These are phyloP conservation scores for Actinia tenebrosa DNA, from an alignment of 64 coral and sea anemone species.

Conservation along the genomic window DNA sequence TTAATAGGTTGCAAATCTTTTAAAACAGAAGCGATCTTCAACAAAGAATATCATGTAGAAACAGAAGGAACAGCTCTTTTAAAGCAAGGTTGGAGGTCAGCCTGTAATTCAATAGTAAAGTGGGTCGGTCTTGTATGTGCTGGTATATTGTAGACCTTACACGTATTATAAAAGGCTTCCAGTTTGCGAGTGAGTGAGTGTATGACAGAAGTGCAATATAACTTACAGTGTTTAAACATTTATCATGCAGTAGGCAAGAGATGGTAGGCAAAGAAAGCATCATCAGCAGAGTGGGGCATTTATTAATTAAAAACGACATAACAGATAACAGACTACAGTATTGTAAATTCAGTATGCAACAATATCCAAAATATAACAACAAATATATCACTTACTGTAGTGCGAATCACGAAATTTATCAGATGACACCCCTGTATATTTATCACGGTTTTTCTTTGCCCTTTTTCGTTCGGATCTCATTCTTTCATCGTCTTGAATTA, in stretches of 20 bases:
- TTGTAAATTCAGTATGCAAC: neutral
- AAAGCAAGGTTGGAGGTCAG: neutral
- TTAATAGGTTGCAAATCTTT: neutral
- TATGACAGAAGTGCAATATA: neutral
- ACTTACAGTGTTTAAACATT: neutral
- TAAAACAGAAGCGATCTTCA: neutral
- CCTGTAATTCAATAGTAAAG: neutral
- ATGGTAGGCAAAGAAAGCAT: too few relatives aligned
- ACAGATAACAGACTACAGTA: neutral
- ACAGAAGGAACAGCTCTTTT: neutral
- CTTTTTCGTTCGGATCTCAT: slow-evolving; percentile 80
- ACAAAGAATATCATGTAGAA: neutral
- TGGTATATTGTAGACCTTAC: neutral
- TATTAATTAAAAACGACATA: neutral
- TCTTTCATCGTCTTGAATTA: slow-evolving; percentile 95
- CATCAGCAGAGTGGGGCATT: neutral
- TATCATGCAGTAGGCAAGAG: neutral
- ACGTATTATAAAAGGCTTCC: neutral
- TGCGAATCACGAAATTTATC: slow-evolving; percentile 57
- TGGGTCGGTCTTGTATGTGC: neutral
- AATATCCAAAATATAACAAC: neutral
- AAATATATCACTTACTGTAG: slow-evolving; percentile 67
- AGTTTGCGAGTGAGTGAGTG: neutral
- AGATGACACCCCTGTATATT: slow-evolving; percentile 85
- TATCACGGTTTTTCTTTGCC: slow-evolving; percentile 94